Evolutionary conservation across 2,113 vertebrate species (phyloP).

Genomic region (Odontophorus gujanensis): DNA sequence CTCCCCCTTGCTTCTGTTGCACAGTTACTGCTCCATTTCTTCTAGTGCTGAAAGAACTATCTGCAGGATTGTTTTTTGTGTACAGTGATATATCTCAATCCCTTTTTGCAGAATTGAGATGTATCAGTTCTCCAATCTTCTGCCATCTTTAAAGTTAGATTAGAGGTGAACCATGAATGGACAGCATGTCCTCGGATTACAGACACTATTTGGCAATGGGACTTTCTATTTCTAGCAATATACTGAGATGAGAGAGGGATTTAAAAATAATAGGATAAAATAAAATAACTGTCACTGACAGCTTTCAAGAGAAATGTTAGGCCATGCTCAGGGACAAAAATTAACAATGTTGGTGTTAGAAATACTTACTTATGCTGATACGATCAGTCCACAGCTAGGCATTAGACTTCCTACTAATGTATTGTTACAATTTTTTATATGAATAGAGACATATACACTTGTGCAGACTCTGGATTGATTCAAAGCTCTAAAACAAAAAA

Average conservation of each 20-base stretch:
- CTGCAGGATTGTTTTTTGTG: neutral
- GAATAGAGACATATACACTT: neutral
- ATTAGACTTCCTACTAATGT: neutral
- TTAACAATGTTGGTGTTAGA: neutral
- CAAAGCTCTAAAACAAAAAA: neutral
- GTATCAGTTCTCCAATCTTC: neutral
- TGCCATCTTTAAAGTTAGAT: constrained; percentile 25
- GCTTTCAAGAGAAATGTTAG: constrained; percentile 24
- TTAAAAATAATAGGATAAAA: constrained; percentile 64
- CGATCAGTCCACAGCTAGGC: neutral
- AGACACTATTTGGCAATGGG: constrained; percentile 9
- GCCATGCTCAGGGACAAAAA: constrained; percentile 1
- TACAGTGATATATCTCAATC: neutral
- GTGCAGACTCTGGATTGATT: neutral
- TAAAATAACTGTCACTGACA: constrained; percentile 38
- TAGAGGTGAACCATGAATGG: constrained; percentile 38
- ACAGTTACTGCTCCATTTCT: neutral
- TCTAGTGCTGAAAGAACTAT: neutral
- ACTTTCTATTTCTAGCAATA: constrained; percentile 59
- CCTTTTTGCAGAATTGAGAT: neutral
- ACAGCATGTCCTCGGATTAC: constrained; percentile 29
- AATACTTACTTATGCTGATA: neutral
- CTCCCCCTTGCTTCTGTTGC: neutral
- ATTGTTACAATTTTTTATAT: neutral
- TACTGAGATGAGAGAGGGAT: constrained; percentile 26